Evolutionary conservation across 2,113 vertebrate species (phyloP).

Genomic region (Paradoxurus hermaphroditus): DNA sequence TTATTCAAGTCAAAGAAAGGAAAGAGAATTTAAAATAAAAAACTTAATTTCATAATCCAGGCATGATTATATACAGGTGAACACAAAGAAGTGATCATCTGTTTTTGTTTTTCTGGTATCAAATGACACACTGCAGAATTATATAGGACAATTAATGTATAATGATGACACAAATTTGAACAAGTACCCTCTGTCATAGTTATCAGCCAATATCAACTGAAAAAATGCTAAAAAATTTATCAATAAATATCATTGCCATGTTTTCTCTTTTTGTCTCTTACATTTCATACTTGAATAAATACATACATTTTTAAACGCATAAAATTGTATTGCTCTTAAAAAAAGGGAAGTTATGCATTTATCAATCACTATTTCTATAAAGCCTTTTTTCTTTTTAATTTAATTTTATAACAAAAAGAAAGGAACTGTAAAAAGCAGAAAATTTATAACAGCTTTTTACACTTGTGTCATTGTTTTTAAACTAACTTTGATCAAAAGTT

Average conservation of each 20-base stretch:
- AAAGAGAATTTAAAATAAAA: background rate
- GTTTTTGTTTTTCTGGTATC: background rate
- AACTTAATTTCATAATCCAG: background rate
- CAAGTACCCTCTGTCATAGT: background rate
- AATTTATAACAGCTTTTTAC: background rate
- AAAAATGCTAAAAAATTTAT: background rate
- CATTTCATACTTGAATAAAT: background rate
- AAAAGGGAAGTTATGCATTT: background rate
- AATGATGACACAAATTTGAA: background rate
- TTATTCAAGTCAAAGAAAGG: background rate
- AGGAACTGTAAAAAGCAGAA: background rate
- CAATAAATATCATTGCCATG: background rate
- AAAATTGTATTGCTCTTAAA: background rate
- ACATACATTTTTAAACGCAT: background rate
- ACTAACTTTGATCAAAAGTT: background rate
- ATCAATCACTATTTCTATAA: background rate
- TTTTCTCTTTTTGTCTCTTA: background rate
- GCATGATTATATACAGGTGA: background rate
- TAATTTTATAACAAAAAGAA: conserved; percentile 16
- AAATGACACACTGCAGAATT: background rate
- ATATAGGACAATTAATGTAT: background rate
- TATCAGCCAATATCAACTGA: background rate
- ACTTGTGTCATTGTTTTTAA: background rate
- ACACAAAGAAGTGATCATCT: background rate
- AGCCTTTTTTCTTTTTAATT: background rate